These are phyloP conservation scores for Ibidorhyncha struthersii DNA, from an alignment of 2,113 vertebrate genomes.

Conservation along the genomic window DNA sequence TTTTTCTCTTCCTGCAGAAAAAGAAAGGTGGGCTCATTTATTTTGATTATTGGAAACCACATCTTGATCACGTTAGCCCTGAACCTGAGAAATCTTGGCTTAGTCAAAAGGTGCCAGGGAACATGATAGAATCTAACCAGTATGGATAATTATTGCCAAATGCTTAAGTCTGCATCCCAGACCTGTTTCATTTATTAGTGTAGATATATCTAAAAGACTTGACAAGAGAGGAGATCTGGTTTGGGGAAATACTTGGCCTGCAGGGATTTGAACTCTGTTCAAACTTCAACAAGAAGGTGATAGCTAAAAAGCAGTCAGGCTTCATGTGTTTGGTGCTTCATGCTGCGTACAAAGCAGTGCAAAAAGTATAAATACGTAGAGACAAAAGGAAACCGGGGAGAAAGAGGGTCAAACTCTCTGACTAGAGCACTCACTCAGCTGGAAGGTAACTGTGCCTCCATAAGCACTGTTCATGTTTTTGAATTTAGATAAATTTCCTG, in stretches of 20 bases:
- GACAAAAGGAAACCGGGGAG: background rate
- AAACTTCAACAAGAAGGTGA: background rate
- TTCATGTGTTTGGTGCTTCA: background rate
- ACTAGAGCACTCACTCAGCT: background rate
- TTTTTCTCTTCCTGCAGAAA: no score
- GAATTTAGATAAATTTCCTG: background rate
- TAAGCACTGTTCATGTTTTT: background rate
- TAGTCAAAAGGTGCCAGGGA: background rate
- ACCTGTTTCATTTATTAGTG: background rate
- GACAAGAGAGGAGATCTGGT: background rate
- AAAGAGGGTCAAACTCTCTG: background rate
- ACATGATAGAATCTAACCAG: accelerated
- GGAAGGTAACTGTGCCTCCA: background rate
- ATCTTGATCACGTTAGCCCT: background rate
- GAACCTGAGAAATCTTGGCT: accelerated
- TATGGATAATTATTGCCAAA: background rate
- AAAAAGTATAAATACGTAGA: background rate
- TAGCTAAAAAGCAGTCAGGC: background rate
- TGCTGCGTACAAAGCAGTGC: background rate
- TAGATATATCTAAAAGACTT: background rate
- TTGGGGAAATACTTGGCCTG: background rate
- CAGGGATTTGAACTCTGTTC: background rate
- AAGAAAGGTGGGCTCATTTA: background rate
- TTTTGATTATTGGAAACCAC: background rate
- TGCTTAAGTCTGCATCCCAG: background rate